phyloP scores from a whole-genome alignment of 2,888 invertebrate species.

The Polia nebulosa region DNA sequence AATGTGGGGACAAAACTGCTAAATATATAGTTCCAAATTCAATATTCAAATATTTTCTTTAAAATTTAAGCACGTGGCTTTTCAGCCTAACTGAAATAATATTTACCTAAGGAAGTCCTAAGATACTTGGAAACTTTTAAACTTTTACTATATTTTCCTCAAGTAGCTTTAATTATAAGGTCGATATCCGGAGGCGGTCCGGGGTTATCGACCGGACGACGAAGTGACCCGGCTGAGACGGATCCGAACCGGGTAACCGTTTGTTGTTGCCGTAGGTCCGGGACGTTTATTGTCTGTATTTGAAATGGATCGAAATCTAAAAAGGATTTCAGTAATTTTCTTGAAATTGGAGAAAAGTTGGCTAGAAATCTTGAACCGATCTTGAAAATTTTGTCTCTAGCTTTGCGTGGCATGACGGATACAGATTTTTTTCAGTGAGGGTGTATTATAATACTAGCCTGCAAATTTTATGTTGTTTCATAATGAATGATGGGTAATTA shows the following conservation, averaged over 20 bases:
- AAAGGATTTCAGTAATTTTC: slow-evolving; percentile 16
- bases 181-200: slow-evolving; percentile 62
- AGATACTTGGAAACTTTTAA: slow-evolving; percentile 13
- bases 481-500: too few relatives aligned
- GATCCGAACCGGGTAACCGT: slow-evolving; percentile 65
- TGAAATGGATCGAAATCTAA: slow-evolving; percentile 35
- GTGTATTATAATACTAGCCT: too few relatives aligned
- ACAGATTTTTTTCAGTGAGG: not conserved
- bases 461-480: too few relatives aligned
- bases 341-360: not conserved
- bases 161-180: slow-evolving; percentile 60
- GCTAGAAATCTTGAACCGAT: not conserved
- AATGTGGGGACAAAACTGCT: too few relatives aligned
- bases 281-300: slow-evolving; percentile 53
- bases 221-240: slow-evolving; percentile 70
- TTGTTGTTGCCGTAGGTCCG: slow-evolving; percentile 66
- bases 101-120: not conserved
- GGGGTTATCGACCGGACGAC: slow-evolving; percentile 70
- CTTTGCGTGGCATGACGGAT: not conserved
- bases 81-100: not conserved
- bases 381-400: not conserved
- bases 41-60: too few relatives aligned
- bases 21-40: too few relatives aligned
- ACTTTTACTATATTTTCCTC: slow-evolving; percentile 41
- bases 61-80: not conserved